phyloP scores from a whole-genome alignment of 2,888 invertebrate genomes.

The Tipula lateralis region DNA sequence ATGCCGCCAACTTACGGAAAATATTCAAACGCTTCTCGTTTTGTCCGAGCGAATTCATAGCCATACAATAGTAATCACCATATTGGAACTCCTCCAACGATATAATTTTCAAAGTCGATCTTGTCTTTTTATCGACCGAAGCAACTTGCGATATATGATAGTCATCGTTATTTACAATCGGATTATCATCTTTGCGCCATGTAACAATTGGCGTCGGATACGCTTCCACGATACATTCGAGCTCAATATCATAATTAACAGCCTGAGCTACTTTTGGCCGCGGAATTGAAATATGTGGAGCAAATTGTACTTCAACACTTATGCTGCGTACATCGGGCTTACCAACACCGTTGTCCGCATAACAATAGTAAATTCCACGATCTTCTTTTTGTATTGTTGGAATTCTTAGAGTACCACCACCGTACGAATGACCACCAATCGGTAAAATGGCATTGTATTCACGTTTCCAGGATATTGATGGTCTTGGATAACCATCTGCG shows the following conservation, averaged over 20 bases:
- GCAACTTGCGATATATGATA: slow-evolving; percentile 38
- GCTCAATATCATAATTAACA: slow-evolving; percentile 41
- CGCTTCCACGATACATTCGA: slow-evolving; percentile 47
- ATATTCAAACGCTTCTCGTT: slow-evolving; percentile 45
- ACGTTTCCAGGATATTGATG: slow-evolving; percentile 63
- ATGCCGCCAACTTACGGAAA: slow-evolving; percentile 37
- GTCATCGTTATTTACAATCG: slow-evolving; percentile 32
- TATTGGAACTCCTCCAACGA: slow-evolving; percentile 38
- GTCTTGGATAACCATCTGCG: slow-evolving; percentile 73
- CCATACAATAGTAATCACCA: slow-evolving; percentile 48
- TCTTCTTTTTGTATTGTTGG: slow-evolving; percentile 44
- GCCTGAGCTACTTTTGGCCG: slow-evolving; percentile 47
- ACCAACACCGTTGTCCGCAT: slow-evolving; percentile 47
- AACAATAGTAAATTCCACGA: slow-evolving; percentile 47
- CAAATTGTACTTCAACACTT: slow-evolving; percentile 47
- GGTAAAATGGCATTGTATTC: slow-evolving; percentile 56
- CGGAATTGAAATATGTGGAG: slow-evolving; percentile 44
- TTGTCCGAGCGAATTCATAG: slow-evolving; percentile 47
- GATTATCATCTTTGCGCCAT: slow-evolving; percentile 39
- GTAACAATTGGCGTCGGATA: slow-evolving; percentile 46
- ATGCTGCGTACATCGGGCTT: slow-evolving; percentile 43
- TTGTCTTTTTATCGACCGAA: slow-evolving; percentile 39
- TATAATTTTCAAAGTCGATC: neutral
- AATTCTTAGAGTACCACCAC: slow-evolving; percentile 43
- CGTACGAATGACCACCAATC: slow-evolving; percentile 41